Evolutionary conservation across 2,888 invertebrate species (phyloP), one percentile per base, ranked within the genome.

Genomic region (Ectemnius continuus): DNA sequence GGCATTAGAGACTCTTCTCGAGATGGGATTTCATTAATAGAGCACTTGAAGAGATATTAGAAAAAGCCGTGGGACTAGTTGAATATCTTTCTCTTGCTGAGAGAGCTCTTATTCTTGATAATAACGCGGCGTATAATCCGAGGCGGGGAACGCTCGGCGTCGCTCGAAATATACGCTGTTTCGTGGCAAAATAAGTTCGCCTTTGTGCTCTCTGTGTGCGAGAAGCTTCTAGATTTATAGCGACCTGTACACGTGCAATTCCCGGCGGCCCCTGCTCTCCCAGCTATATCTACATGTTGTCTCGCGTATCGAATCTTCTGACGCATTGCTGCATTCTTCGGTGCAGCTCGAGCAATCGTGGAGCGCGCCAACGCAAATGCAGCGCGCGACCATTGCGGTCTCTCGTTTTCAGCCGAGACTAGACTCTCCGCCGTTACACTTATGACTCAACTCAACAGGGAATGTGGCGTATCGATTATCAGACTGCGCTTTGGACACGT

Each of bases 291-390:
- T 48, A 23, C 48, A 48, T 46, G 46, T 48, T 47, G 13, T 26
- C 18, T 18, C 52, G 52, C 28, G 48, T 52, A 62, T 62, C 23
- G 62, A 62, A 62, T 62, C 62, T 52, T 62, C 62, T 48, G 62
- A 26, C 62, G 52, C 62, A 48, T 18, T 62, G 26, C 62, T 23
- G 48, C 48, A 23, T 62, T 62, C 62, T 47, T 13, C 48, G 26
- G 4, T 11, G 16, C 8, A 52, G 52, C n/a, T n/a, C 16, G 52
- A 5, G 36, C 16, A 5, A 52, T 52, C 52, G 52, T 26, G n/a
- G 26, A 28, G 28, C 60, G 60, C 20, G 16, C 57, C 20, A 18
- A 20, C 18, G 16, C 5, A 57, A 57, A 28, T 60, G 26, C 60
- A 26, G 3, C 16, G 48, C 48, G 52, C n/a, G 52, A 36, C 36